Percentiles rank a stretch among this genome's conserved stretches.
phyloP scores from a whole-genome alignment of 2,888 invertebrate genomes.

The Pristionchus japonicus region DNA sequence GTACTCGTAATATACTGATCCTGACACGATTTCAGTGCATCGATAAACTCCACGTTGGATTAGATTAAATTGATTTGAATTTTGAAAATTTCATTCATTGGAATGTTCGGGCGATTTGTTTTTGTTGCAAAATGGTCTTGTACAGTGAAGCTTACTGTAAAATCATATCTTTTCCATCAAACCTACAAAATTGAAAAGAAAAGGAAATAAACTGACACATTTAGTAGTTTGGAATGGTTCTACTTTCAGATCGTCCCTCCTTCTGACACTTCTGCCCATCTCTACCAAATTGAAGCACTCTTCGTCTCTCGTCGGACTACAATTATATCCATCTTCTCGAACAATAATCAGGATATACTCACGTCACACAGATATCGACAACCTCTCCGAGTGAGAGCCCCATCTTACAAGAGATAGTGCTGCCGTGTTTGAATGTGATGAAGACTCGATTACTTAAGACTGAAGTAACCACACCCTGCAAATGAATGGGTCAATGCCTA shows the following conservation, averaged over 20 bases:
- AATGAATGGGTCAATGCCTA: not conserved
- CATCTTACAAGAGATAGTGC: not conserved
- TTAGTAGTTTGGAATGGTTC: not conserved
- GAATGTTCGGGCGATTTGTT: too few relatives aligned
- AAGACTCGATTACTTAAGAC: not conserved
- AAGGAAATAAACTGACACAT: not conserved
- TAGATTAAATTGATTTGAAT: too few relatives aligned
- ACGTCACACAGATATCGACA: not conserved
- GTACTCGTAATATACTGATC: too few relatives aligned
- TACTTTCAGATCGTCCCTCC: not conserved
- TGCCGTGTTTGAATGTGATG: not conserved
- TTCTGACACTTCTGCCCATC: not conserved
- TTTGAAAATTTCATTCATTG: too few relatives aligned
- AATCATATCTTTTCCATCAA: too few relatives aligned
- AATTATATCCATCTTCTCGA: not conserved
- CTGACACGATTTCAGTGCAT: too few relatives aligned
- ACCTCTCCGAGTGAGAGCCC: not conserved
- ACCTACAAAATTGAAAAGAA: too few relatives aligned
- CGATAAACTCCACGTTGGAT: too few relatives aligned
- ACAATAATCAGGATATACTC: not conserved
- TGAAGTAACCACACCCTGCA: not conserved
- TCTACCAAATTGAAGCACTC: not conserved
- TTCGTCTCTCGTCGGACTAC: not conserved
- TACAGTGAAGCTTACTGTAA: too few relatives aligned
- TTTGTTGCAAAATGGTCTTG: too few relatives aligned